phyloP scores from a whole-genome alignment of 2,888 invertebrate genomes.

The Philereme vetulata region DNA sequence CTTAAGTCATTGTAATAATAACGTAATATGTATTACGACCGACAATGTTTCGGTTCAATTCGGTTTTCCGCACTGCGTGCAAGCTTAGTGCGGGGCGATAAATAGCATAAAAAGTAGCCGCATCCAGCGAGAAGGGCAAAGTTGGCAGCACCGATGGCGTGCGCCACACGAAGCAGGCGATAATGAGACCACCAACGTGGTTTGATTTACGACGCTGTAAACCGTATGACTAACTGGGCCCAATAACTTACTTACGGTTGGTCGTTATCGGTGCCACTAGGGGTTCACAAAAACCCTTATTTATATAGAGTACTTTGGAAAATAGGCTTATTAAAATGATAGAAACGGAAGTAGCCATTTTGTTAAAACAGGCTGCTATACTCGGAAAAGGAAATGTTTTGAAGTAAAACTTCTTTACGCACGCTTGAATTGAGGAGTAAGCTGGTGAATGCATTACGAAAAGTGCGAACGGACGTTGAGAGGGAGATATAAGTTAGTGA shows the following conservation, averaged over 20 bases:
- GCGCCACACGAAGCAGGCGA: slow-evolving; percentile 26
- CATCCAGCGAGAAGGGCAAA: slow-evolving; percentile 1
- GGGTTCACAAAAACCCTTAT: neutral
- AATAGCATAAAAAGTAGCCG: neutral
- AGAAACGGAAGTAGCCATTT: too few relatives aligned
- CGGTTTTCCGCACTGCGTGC: too few relatives aligned
- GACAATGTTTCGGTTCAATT: too few relatives aligned
- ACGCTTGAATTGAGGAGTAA: too few relatives aligned
- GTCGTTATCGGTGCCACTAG: neutral
- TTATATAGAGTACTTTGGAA: neutral
- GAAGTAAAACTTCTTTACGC: too few relatives aligned
- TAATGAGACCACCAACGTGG: slow-evolving; percentile 31
- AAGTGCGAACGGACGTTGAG: too few relatives aligned
- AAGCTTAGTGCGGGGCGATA: neutral
- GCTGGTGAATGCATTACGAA: too few relatives aligned
- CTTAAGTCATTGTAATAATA: too few relatives aligned
- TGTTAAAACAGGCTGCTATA: too few relatives aligned
- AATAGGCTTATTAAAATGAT: neutral
- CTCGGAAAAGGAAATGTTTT: neutral
- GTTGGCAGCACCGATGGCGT: slow-evolving; percentile 25
- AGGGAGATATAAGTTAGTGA: too few relatives aligned
- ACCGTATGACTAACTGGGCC: slow-evolving; percentile 16
- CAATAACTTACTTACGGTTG: slow-evolving; percentile 3
- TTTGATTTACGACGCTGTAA: slow-evolving; percentile 28
- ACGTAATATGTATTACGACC: too few relatives aligned